Conservation (phyloP, 1,140 invertebrate species). For the Scylla paramamosain region DNA sequence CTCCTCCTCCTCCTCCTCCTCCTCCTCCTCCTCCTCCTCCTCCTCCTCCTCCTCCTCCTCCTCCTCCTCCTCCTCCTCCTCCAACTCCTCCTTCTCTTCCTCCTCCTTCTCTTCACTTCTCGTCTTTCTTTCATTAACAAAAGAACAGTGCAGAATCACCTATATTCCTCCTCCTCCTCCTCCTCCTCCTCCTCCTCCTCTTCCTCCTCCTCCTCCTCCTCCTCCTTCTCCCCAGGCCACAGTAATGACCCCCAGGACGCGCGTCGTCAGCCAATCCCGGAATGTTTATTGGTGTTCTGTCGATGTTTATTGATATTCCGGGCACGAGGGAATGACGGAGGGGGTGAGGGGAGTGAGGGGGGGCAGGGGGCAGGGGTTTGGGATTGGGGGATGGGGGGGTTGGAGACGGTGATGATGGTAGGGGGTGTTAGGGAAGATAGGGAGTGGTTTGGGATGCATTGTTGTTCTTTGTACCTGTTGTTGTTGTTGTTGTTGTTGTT, state of each 20-base stretch:
- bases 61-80: background rate
- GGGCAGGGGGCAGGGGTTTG: no score
- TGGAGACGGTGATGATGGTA: no score
- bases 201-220: background rate
- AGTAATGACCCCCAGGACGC: background rate
- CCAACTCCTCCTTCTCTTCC: background rate
- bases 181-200: slow-evolving; percentile 25
- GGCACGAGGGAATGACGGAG: background rate
- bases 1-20: background rate
- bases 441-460: no score
- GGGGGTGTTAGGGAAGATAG: no score
- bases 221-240: slow-evolving; percentile 2
- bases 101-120: background rate
- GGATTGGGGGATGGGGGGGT: no score
- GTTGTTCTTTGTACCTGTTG: no score
- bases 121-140: background rate
- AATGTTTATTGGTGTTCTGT: background rate
- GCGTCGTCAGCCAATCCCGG: background rate
- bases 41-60: background rate
- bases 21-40: background rate
- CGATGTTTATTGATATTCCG: background rate
- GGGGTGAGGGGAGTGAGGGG: no score
- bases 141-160: no score
- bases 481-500: background rate
- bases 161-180: background rate